Evolutionary conservation across 2,113 vertebrate species (phyloP), one percentile per base, ranked within the genome.

Genomic region (Malurus alboscapulatus): DNA sequence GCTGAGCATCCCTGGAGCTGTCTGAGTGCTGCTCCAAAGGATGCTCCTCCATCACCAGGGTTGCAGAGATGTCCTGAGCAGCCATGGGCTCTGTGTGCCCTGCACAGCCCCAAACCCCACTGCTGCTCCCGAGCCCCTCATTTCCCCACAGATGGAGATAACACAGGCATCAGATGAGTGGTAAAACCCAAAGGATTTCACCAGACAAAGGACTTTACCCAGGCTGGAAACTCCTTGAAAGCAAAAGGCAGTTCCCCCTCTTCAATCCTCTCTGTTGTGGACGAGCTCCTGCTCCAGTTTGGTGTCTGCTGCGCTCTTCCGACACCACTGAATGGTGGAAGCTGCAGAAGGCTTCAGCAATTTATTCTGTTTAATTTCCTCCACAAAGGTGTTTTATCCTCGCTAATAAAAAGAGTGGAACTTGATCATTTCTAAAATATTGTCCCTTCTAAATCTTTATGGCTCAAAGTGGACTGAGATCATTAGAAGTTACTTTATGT

Each of bases 391-490:
- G 88, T 95, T 96, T 96, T 96, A 97, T 96, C 94, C 92, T 93
- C 90, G 71, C 95, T 95, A 94, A 94, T 96, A 97, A 97, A 96
- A 96, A 94, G 86, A 91, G 74, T 92, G 89, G 93, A 94, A 96
- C 94, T 95, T 96, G 96, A 94, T 94, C 93, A 94, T 97, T 96
- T 94, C 92, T 93, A 95, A 96, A 96, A 97, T 96, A 96, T 94
- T 93, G 92, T 96, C 84, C 93, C 93, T 97, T 97, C 95, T 97
- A 95, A 96, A 96, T 96, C 95, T 97, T 97, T 97, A 96, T 90
- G 73, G 95, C 93, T 93, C 95, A 93, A 95, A 96, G 95, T 97
- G 91, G 94, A 96, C 94, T 92, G 92, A 96, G 93, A 95, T 96
- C 94, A 92, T 94, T 96, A 96, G 91, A 88, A 94, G 89, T 89